Percentiles rank a stretch among this genome's conserved stretches.
Evolutionary conservation across 2,888 invertebrate species (phyloP).

Genomic region (Drosophila paranaensis): DNA sequence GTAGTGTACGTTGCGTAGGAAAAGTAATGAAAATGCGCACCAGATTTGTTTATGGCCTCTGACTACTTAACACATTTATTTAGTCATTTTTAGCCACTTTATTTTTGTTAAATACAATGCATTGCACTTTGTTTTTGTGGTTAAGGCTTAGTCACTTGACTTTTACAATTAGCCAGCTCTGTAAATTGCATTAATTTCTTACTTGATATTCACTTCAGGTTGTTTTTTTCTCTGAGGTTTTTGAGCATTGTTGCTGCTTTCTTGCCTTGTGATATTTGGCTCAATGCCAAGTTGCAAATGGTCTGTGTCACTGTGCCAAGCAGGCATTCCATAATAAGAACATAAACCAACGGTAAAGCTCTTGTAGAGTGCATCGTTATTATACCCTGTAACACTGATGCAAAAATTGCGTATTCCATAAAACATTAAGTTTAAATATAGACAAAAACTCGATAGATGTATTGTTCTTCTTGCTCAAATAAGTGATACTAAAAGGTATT

Average conservation of each 20-base stretch:
- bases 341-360: conserved; percentile 5
- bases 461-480: no score
- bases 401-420: no score
- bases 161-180: conserved; percentile 35
- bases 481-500: no score
- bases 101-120: conserved; percentile 28
- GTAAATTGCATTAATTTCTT: conserved; percentile 23
- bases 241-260: conserved; percentile 8
- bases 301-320: conserved; percentile 48
- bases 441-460: no score
- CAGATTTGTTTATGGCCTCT: conserved; percentile 46
- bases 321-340: conserved; percentile 28
- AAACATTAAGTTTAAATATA: neutral
- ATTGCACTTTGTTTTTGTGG: conserved; percentile 23
- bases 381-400: conserved; percentile 6
- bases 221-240: neutral
- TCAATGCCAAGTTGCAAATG: conserved; percentile 51
- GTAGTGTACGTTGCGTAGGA: conserved; percentile 59
- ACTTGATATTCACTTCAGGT: conserved; percentile 25
- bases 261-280: conserved; percentile 39
- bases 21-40: conserved; percentile 47
- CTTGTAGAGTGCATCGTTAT: neutral
- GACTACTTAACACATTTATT: conserved; percentile 65
- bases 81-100: conserved; percentile 22
- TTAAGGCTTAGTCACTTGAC: conserved; percentile 28